A percentile compares a stretch with the other conserved stretches of the same genome.
These are phyloP conservation scores for Bos taurus DNA, from an alignment of 2,113 vertebrate genomes.

Conservation along the genomic window ARS-UCD2.0 NC_037351.1:59458501-59459000, in stretches of 20 bases:
- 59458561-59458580: too few relatives aligned
- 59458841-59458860: background rate
- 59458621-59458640: too few relatives aligned
- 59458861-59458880: background rate
- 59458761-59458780: background rate
- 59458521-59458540: background rate
- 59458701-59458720: background rate
- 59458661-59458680: too few relatives aligned
- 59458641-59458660: too few relatives aligned
- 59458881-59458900: background rate
- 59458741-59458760: background rate
- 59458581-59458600: too few relatives aligned
- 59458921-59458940: background rate
- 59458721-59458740: background rate
- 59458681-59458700: too few relatives aligned
- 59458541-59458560: background rate
- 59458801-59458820: background rate
- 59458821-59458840: background rate
- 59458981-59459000: background rate
- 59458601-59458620: too few relatives aligned
- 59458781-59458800: background rate
- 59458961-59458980: background rate
- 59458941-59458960: background rate
- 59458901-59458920: background rate
- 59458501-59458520: background rate